phyloP scores from a whole-genome alignment of 2,797 vertebrate species.

The Acanthopagrus latus region DNA sequence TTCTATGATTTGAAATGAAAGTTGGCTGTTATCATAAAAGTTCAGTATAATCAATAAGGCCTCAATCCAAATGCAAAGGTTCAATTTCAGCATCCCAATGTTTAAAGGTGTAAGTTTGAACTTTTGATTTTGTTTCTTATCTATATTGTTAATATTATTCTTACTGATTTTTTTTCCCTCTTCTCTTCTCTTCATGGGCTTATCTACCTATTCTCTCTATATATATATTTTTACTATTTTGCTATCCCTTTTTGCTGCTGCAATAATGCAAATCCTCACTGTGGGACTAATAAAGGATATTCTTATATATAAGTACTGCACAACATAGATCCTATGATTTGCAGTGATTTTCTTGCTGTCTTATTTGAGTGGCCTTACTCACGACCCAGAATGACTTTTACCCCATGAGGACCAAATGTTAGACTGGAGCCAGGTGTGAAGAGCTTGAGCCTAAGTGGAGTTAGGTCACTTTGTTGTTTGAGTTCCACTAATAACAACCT shows the following conservation, averaged over 20 bases:
- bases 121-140: too few species aligned
- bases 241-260: too few species aligned
- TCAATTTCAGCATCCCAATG: too few species aligned
- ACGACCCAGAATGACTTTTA: not conserved
- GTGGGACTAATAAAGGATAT: too few species aligned
- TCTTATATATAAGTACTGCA: not conserved
- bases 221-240: too few species aligned
- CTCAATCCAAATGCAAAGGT: not conserved
- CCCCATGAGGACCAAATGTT: not conserved
- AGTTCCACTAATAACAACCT: not conserved
- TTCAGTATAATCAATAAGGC: not conserved
- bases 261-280: too few species aligned
- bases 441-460: not conserved
- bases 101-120: too few species aligned
- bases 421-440: not conserved
- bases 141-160: too few species aligned
- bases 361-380: not conserved
- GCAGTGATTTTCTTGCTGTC: not conserved
- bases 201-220: too few species aligned
- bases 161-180: too few species aligned
- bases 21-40: too few species aligned
- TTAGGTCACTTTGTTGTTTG: not conserved
- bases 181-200: too few species aligned
- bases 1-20: not conserved
- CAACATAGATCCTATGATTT: not conserved